Evolutionary conservation across 2,113 vertebrate species (phyloP).

Genomic region (Hypocryptadius cinnamomeus): DNA sequence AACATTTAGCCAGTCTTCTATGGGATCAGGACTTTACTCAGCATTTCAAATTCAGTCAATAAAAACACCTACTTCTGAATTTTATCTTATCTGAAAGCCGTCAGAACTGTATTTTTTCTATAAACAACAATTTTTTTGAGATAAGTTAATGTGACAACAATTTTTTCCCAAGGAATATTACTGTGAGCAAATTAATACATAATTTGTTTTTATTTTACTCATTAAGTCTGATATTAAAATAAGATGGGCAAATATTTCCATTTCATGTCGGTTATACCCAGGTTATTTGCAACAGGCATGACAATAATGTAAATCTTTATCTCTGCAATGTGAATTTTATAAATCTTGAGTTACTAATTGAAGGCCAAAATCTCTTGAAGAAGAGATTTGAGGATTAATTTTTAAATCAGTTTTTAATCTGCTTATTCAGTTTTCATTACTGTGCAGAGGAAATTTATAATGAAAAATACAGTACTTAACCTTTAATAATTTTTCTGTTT

Average conservation of each 20-base stretch:
- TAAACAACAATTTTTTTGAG: not conserved
- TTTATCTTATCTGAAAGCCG: not conserved
- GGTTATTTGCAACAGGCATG: slow-evolving; percentile 42
- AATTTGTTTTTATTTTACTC: slow-evolving; percentile 7
- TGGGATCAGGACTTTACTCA: not conserved
- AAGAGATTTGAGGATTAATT: slow-evolving; percentile 74
- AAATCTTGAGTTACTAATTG: slow-evolving; percentile 67
- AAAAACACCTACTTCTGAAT: not conserved
- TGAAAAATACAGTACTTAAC: slow-evolving; percentile 65
- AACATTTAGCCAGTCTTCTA: not conserved
- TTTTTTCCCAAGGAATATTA: not conserved
- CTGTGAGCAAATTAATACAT: not conserved
- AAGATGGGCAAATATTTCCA: slow-evolving; percentile 37
- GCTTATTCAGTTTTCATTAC: slow-evolving; percentile 70
- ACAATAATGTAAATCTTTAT: slow-evolving; percentile 54
- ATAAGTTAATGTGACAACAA: not conserved
- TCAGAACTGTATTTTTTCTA: not conserved
- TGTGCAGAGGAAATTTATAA: slow-evolving; percentile 58
- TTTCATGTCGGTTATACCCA: slow-evolving; percentile 25
- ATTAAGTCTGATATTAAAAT: slow-evolving; percentile 44
- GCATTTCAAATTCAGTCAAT: not conserved
- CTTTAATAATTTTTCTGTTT: slow-evolving; percentile 64
- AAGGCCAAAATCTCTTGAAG: slow-evolving; percentile 66
- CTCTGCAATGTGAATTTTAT: slow-evolving; percentile 24
- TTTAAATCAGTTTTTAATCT: slow-evolving; percentile 75